These are phyloP conservation scores for Didymodactylos carnosus DNA, from an alignment of 2,888 invertebrate genomes.

Conservation along the genomic window DNA sequence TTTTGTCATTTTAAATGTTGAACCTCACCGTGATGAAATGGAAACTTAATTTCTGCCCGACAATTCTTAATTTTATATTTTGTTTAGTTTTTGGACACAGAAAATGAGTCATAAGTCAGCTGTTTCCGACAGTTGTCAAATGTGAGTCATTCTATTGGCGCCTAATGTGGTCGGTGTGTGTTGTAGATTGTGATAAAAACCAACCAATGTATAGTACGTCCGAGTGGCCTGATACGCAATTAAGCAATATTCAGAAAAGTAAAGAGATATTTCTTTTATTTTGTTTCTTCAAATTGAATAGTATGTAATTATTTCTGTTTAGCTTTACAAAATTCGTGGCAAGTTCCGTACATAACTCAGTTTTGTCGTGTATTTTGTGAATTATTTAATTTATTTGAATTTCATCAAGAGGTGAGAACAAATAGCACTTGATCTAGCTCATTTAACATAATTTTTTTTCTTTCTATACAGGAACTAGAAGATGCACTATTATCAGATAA, in stretches of 20 bases:
- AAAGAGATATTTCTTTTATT: not conserved
- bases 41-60: no score
- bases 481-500: not conserved
- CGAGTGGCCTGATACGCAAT: not conserved
- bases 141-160: no score
- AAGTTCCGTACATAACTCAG: not conserved
- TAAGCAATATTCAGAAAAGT: not conserved
- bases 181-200: no score
- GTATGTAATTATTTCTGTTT: not conserved
- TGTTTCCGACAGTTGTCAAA: no score
- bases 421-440: not conserved
- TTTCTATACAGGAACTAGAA: not conserved
- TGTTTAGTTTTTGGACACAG: no score
- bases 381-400: not conserved
- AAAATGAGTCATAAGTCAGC: no score
- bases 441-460: not conserved
- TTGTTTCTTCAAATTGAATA: not conserved
- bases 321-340: not conserved
- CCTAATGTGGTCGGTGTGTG: no score
- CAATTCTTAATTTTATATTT: no score
- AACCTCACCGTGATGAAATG: no score
- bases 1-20: no score
- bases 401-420: not conserved
- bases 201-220: no score
- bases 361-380: not conserved